Base-by-base conservation (phyloP, 2,113 vertebrate genomes). In the Pycnonotus jocosus region DNA sequence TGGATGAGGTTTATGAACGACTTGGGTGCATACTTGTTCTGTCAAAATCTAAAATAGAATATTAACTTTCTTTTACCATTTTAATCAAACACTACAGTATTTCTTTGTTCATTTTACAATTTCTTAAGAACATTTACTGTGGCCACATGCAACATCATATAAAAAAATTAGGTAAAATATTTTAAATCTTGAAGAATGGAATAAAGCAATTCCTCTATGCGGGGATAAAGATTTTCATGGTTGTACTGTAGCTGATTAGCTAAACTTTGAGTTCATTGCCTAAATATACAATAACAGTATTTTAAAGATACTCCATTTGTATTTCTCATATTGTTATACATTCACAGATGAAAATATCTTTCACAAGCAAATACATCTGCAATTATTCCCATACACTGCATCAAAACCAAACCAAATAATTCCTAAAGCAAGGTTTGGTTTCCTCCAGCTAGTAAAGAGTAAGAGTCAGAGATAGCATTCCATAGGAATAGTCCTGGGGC, bases 21-120 rank as follows among this genome's bases (percentile, higher is more conserved):
- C 99, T 90, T 99, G 99, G 61, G 99, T 99, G 86, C 99, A 99
- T 30, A 99, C 99, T 98, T 99, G 99, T 94, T 99, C 99, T 15
- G 99, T 99, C 93, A 99, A 98, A 93, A 99, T 99, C 99, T 99
- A 96, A 73, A 98, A 96, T 5, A 94, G 88, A 97, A 60, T 71
- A 73, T 88, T 50, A 94, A 58, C 18, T 60, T 81, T 7, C 5
- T 87, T 93, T 95, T 81, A 94, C 9, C 15, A 58, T 65, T 66
- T 77, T 40, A 65, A 70, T 68, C 51, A 74, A 90, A 73, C 2
- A 4, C 9, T 42, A 58, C 9, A 58, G 9, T 10, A 70, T 77
- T 80, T 81, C 15, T 64, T 66, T 64, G 11, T 11, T 80, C 0
- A 25, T 71, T 57, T 86, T 15, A 3, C 31, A 28, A 45, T 68